Percentiles rank a stretch among this genome's conserved stretches.
Conservation (phyloP, 2,888 invertebrate genomes). For the Cheilosia scutellata region DNA sequence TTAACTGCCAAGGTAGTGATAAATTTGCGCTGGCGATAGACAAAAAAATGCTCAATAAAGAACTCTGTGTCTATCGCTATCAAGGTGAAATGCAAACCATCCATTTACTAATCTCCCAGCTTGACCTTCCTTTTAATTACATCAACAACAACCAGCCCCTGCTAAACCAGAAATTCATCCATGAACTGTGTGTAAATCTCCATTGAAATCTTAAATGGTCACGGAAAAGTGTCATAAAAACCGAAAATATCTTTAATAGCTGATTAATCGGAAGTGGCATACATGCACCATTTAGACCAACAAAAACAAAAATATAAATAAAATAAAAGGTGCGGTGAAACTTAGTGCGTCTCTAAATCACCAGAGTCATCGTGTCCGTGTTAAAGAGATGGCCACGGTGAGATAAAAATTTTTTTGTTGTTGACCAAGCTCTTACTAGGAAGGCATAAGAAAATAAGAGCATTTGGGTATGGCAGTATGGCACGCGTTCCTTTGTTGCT, state of each 20-base stretch:
- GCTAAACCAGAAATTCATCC: neutral
- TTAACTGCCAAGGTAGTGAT: no score
- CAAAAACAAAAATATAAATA: neutral
- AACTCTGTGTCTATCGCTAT: neutral
- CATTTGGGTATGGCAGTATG: constrained; percentile 16
- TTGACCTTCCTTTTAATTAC: constrained; percentile 16
- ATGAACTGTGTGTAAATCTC: constrained; percentile 3
- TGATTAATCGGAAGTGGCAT: constrained; percentile 26
- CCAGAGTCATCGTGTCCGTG: constrained; percentile 26
- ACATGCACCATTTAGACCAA: neutral
- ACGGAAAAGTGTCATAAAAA: constrained; percentile 35
- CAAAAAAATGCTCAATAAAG: no score
- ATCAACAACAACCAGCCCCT: constrained; percentile 7
- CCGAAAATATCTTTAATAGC: neutral
- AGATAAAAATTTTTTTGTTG: constrained; percentile 37
- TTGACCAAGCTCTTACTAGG: constrained; percentile 43
- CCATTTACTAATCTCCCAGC: constrained; percentile 8
- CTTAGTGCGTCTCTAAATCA: constrained; percentile 38
- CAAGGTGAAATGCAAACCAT: constrained; percentile 16
- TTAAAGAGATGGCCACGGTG: constrained; percentile 12
- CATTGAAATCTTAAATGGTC: constrained; percentile 43
- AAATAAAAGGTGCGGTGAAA: constrained; percentile 38
- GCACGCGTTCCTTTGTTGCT: constrained; percentile 20
- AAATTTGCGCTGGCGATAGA: no score
- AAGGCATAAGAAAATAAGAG: neutral